These are phyloP conservation scores for Agriopis aurantiaria DNA, from an alignment of 2,888 invertebrate species.

Conservation along the genomic window DNA sequence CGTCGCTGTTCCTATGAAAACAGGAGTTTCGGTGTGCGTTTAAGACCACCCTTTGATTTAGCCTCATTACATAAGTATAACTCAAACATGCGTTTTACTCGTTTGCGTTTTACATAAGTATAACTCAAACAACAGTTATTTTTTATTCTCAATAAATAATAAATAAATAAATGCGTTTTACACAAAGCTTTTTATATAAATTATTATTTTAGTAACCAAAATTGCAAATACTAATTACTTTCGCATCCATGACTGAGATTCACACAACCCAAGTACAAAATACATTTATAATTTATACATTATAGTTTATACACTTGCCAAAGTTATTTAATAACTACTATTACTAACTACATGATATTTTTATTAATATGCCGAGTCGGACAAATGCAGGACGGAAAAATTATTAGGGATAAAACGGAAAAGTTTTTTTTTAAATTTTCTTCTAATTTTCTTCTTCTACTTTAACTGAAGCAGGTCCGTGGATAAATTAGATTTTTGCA, in stretches of 20 bases:
- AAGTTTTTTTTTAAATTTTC: too few species aligned
- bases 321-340: slow-evolving; percentile 64
- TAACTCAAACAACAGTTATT: too few species aligned
- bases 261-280: slow-evolving; percentile 66
- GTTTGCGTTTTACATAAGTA: too few species aligned
- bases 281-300: slow-evolving; percentile 43
- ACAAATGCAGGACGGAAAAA: not conserved
- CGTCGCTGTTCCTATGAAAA: not conserved
- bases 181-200: not conserved
- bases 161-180: slow-evolving; percentile 4
- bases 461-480: too few species aligned
- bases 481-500: too few species aligned
- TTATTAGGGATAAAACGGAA: not conserved
- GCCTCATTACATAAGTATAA: not conserved
- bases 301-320: slow-evolving; percentile 69
- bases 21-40: not conserved
- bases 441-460: too few species aligned
- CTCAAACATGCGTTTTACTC: slow-evolving; percentile 4
- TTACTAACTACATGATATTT: slow-evolving; percentile 15
- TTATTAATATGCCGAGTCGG: slow-evolving; percentile 5
- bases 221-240: slow-evolving; percentile 22
- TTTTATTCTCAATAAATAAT: too few species aligned
- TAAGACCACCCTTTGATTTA: not conserved
- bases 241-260: slow-evolving; percentile 63
- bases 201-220: not conserved